Evolutionary conservation across 1,140 invertebrate species (phyloP).

Genomic region (Pararge aegeria): DNA sequence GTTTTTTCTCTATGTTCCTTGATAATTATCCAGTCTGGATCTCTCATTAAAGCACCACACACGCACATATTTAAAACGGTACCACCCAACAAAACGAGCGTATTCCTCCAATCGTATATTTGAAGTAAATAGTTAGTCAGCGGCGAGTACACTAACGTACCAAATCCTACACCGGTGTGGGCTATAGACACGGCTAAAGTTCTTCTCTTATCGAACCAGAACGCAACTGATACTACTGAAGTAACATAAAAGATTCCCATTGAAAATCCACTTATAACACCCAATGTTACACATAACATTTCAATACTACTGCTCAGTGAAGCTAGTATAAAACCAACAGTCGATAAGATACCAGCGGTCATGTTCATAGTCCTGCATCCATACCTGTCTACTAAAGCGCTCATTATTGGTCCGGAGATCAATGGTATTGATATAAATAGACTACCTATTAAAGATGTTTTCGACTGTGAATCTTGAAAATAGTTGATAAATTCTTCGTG

Average conservation of each 20-base stretch:
- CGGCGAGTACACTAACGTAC: conserved; percentile 89
- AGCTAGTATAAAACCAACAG: conserved; percentile 88
- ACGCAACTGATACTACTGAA: conserved; percentile 94
- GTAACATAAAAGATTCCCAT: conserved; percentile 93
- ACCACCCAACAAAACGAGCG: conserved; percentile 88
- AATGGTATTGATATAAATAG: conserved; percentile 93
- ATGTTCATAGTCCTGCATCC: conserved; percentile 93
- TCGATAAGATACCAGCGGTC: conserved; percentile 86
- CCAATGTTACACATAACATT: conserved; percentile 90
- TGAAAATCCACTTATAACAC: conserved; percentile 90
- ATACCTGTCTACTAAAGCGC: conserved; percentile 92
- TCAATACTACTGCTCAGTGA: conserved; percentile 85
- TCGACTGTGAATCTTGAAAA: conserved; percentile 88
- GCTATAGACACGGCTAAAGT: conserved; percentile 88
- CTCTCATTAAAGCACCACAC: conserved; percentile 92
- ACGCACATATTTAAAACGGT: conserved; percentile 93
- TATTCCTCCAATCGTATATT: conserved; percentile 91
- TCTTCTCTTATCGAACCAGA: conserved; percentile 95
- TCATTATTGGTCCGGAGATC: conserved; percentile 90
- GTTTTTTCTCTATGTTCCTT: conserved; percentile 56
- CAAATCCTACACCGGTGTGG: conserved; percentile 68
- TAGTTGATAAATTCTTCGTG: conserved; percentile 90
- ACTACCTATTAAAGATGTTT: conserved; percentile 92
- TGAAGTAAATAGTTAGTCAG: conserved; percentile 85
- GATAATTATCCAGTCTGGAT: conserved; percentile 86